Evolutionary conservation across 2,113 vertebrate genomes (phyloP), one percentile per base, ranked within the genome.

Genomic region (Phyllostomus hastatus): DNA sequence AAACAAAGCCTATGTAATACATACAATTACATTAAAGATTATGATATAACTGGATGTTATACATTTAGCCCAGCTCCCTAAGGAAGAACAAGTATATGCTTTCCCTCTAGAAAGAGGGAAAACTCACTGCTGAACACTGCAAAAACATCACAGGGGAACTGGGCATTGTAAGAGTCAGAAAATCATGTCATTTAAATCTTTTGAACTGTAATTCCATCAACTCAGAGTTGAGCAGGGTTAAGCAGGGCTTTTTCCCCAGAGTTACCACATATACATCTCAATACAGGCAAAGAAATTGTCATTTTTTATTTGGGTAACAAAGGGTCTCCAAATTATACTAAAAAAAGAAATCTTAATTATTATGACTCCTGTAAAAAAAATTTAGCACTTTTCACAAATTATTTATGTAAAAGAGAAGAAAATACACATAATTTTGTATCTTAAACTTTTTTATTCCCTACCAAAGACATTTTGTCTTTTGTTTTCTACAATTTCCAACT

Each of bases 401-500:
- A 94, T 94, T 96, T 97, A 93, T 96, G 97, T 97, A 94, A 95
- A 97, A 98, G 95, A 97, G 96, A 97, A 98, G 95, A 98, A 97
- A 97, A 97, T 97, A 98, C 97, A 97, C 97, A 88, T 97, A 88
- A 87, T 97, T 97, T 96, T 88, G 95, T 96, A 97, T 97, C 95
- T 98, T 96, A 88, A 96, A 96, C 79, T 95, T 92, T 96, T 98
- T 98, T 98, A 98, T 98, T 98, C 97, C 97, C 97, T 98, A 97
- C 80, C 82, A 92, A 72, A 97, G 85, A 98, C 97, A 97, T 94
- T 96, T 97, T 92, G 82, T 96, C 97, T 96, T 96, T 90, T 17
- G 31, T 96, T 97, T 95, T 97, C 97, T 97, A 98, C 97, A 98
- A 72, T 97, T 97, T 97, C 91, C 97, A 97, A 96, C 73, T 83